phyloP scores from a whole-genome alignment of 2,113 vertebrate genomes.

The Odontophorus gujanensis region DNA sequence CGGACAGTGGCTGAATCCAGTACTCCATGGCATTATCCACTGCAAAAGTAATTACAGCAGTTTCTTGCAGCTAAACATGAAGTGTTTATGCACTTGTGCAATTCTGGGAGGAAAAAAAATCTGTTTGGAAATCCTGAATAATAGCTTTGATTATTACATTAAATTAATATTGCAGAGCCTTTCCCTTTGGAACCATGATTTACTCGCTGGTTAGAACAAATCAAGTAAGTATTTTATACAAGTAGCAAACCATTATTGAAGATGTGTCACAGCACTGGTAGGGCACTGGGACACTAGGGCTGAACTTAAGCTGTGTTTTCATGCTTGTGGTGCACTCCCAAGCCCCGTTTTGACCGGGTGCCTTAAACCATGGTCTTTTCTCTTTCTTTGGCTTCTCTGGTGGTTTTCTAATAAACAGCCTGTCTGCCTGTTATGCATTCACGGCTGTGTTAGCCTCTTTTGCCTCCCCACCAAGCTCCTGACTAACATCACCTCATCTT shows the following conservation, averaged over 20 bases:
- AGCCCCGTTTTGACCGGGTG: neutral
- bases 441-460: slow-evolving; percentile 40
- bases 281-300: neutral
- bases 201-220: neutral
- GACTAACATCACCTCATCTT: slow-evolving; percentile 18
- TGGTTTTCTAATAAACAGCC: slow-evolving; percentile 43
- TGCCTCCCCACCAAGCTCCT: slow-evolving; percentile 25
- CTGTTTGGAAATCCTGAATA: slow-evolving; percentile 38
- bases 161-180: slow-evolving; percentile 11
- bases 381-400: slow-evolving; percentile 34
- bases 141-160: neutral
- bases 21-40: neutral
- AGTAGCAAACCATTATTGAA: neutral
- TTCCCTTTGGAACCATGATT: neutral
- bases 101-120: neutral
- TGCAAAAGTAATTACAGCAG: neutral
- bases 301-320: slow-evolving; percentile 19
- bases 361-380: neutral
- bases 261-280: neutral
- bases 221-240: slow-evolving; percentile 1
- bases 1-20: neutral
- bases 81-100: neutral
- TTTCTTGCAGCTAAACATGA: neutral
- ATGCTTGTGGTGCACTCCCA: neutral
- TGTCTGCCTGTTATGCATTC: slow-evolving; percentile 44